These are phyloP conservation scores for Caranx ignobilis DNA, from an alignment of 2,113 vertebrate species.

Conservation along the genomic window DNA sequence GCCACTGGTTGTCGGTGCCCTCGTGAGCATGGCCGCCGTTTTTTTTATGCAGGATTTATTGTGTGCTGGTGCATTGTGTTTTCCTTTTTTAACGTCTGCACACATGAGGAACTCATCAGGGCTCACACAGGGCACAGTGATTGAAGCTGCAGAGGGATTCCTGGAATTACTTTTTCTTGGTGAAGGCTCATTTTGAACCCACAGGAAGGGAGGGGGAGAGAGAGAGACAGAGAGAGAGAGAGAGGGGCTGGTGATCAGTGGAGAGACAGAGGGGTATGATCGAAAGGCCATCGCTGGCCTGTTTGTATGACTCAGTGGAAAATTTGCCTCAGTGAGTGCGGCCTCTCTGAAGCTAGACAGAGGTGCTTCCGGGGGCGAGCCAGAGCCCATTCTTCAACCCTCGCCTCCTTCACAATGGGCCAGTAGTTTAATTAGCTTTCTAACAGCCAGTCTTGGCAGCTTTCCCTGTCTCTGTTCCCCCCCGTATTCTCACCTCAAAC, in stretches of 20 bases:
- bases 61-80: slow-evolving; percentile 53
- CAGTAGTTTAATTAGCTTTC: slow-evolving; percentile 78
- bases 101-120: slow-evolving; percentile 65
- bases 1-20: slow-evolving; percentile 13
- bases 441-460: slow-evolving; percentile 66
- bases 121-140: slow-evolving; percentile 43
- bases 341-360: slow-evolving; percentile 51
- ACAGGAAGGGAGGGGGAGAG: background rate
- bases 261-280: slow-evolving; percentile 20
- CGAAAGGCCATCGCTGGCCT: slow-evolving; percentile 38
- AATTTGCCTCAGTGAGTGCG: slow-evolving; percentile 48
- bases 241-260: slow-evolving; percentile 21
- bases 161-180: slow-evolving; percentile 53
- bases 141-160: slow-evolving; percentile 45
- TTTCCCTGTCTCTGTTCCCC: slow-evolving; percentile 52
- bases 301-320: slow-evolving; percentile 68
- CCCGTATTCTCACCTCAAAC: slow-evolving; percentile 62
- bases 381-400: slow-evolving; percentile 52
- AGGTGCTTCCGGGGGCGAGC: slow-evolving; percentile 58
- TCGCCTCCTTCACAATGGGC: slow-evolving; percentile 61
- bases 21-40: slow-evolving; percentile 21
- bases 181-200: slow-evolving; percentile 32
- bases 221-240: background rate
- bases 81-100: slow-evolving; percentile 53
- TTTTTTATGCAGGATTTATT: slow-evolving; percentile 43